These are phyloP conservation scores for Caenorhabditis zanzibari DNA, from an alignment of 2,888 invertebrate genomes.

Conservation along the genomic window DNA sequence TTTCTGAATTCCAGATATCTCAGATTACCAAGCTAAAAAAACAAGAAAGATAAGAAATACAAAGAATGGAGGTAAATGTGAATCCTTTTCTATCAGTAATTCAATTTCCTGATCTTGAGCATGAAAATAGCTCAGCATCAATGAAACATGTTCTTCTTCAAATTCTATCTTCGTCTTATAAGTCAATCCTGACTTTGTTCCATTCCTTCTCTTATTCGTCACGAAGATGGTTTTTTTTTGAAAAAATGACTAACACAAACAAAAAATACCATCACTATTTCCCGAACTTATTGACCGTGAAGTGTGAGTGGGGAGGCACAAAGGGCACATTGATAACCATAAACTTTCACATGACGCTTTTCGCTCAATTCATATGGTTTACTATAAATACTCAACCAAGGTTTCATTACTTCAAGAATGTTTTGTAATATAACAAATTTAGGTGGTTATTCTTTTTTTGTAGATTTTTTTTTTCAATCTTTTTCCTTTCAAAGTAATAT, in stretches of 20 bases:
- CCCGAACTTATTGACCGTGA: slow-evolving; percentile 32
- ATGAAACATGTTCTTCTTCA: no score
- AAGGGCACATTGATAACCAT: slow-evolving; percentile 40
- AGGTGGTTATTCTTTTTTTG: neutral
- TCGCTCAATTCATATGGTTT: neutral
- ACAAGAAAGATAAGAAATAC: no score
- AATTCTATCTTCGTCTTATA: no score
- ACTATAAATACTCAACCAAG: slow-evolving; percentile 30
- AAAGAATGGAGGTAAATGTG: no score
- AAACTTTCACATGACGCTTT: slow-evolving; percentile 23
- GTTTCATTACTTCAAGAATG: neutral
- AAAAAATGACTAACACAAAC: slow-evolving; percentile 42
- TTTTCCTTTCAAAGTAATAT: neutral
- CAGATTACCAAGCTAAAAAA: no score
- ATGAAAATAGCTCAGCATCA: no score
- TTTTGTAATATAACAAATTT: neutral
- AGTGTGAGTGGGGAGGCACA: slow-evolving; percentile 20
- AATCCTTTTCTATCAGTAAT: no score
- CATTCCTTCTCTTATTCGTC: neutral
- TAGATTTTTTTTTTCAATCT: neutral
- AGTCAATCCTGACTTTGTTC: neutral
- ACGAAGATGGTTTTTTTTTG: neutral
- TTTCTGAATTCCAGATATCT: no score
- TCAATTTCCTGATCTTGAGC: no score
- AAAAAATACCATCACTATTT: slow-evolving; percentile 19